Base-by-base conservation (phyloP, 2,797 vertebrate genomes). In the Typhlichthys eigenmanni region DNA sequence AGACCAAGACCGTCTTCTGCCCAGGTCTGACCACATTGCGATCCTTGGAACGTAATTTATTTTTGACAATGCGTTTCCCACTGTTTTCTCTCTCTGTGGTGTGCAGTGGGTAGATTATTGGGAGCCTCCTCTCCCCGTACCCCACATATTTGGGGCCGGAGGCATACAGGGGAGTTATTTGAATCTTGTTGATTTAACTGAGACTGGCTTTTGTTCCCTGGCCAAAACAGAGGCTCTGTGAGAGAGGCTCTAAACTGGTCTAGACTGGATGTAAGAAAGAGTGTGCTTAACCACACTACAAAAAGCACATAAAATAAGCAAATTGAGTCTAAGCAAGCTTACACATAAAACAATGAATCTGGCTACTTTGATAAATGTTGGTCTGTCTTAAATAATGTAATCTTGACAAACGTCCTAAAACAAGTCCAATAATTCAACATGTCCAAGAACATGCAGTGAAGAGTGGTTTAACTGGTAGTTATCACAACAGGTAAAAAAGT, bases 121-220 rank as follows among this genome's bases (percentile, higher is more conserved):
- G 13, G 38, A 5, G 5, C 13, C 1, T 32, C n/a, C 12, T 45
- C 19, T 12, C 47, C 47, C 24, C 38, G 13, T 38, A 29, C 47
- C 63, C 34, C 54, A 13, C 55, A 51, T 34, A 47, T n/a, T 14
- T 38, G 11, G 61, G 58, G 46, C 17, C 59, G 5, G 58, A 60
- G 58, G 45, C 13, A 48, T 45, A 17, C 13, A 8, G 29, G 24
- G 53, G 58, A 55, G 54, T 51, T 59, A 49, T 58, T 11, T 53
- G 38, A 63, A 14, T 64, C 38, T 34, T 70, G 62, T 70, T 70
- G 56, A 70, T 47, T 64, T 56, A 55, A 60, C 62, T 46, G 54
- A 32, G 61, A 19, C 51, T 60, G 62, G 52, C 68, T 64, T 67
- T 61, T 55, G 48, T 53, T 64, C 49, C 38, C 45, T 38, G 14